A percentile compares a stretch with the other conserved stretches of the same genome.
phyloP scores from a whole-genome alignment of 2,113 vertebrate genomes.

The Tragelaphus imberbis region DNA sequence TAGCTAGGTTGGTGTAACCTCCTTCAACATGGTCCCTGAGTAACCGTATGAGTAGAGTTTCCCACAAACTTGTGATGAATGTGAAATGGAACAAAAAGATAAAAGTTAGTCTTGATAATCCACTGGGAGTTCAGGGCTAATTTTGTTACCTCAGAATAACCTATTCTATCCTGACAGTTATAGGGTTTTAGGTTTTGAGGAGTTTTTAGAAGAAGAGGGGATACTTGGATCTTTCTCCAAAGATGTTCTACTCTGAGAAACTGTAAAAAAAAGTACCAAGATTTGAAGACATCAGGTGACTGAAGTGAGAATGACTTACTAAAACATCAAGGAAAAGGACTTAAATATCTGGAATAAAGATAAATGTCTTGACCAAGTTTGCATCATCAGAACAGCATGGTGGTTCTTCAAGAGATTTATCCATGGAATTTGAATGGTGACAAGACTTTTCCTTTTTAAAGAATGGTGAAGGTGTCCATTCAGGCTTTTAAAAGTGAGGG shows the following conservation, averaged over 20 bases:
- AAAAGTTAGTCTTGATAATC: not conserved
- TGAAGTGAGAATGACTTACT: not conserved
- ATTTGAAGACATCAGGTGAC: not conserved
- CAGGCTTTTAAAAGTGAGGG: not conserved
- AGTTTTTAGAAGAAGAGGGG: not conserved
- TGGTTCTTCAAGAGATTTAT: not conserved
- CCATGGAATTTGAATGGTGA: not conserved
- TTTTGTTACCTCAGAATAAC: not conserved
- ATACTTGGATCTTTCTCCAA: not conserved
- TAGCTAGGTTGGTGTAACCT: not conserved
- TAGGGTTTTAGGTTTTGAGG: not conserved
- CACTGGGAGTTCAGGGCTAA: not conserved
- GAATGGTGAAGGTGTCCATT: not conserved
- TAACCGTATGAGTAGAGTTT: not conserved
- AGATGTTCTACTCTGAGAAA: constrained; percentile 5
- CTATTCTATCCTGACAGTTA: not conserved
- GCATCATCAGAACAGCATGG: not conserved
- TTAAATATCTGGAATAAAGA: not conserved
- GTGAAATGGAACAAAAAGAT: not conserved
- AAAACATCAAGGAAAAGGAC: not conserved
- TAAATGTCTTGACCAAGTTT: not conserved
- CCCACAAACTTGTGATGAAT: not conserved
- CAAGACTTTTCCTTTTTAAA: not conserved
- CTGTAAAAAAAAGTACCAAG: not conserved
- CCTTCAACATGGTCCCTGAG: not conserved